Percentiles rank a stretch among this genome's conserved stretches.
Evolutionary conservation across 2,113 vertebrate genomes (phyloP).

Genomic region (Manacus vitellinus): DNA sequence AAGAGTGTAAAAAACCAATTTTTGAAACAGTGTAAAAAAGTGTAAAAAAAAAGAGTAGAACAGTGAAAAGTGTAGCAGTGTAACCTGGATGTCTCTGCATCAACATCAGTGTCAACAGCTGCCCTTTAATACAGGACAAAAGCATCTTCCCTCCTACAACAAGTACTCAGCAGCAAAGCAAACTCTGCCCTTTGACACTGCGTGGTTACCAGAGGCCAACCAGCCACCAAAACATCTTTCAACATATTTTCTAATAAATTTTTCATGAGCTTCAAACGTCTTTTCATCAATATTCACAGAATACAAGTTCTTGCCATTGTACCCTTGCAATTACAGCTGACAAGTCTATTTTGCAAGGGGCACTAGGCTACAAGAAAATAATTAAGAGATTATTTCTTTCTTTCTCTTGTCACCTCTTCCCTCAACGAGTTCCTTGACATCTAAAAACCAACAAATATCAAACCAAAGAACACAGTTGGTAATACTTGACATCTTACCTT

Average conservation of each 20-base stretch:
- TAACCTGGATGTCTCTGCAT: background rate
- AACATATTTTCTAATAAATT: background rate
- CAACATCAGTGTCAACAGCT: background rate
- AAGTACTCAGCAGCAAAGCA: background rate
- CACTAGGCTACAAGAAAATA: background rate
- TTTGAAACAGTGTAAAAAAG: background rate
- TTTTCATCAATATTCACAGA: background rate
- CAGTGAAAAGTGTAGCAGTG: background rate
- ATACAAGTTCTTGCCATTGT: background rate
- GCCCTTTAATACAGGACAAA: background rate
- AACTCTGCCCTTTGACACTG: background rate
- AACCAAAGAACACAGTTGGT: background rate
- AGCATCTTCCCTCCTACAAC: background rate
- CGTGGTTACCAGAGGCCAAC: background rate
- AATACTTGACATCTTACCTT: background rate
- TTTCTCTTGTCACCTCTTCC: background rate
- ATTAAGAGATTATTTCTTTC: background rate
- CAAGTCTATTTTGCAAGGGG: background rate
- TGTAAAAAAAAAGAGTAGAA: background rate
- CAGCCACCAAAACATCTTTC: background rate
- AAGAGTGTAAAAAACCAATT: background rate
- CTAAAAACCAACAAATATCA: background rate
- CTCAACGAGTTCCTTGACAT: background rate
- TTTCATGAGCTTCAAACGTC: background rate
- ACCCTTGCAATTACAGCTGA: background rate